Conservation (phyloP, 2,888 invertebrate species). For the Cosmopolites sordidus region DNA sequence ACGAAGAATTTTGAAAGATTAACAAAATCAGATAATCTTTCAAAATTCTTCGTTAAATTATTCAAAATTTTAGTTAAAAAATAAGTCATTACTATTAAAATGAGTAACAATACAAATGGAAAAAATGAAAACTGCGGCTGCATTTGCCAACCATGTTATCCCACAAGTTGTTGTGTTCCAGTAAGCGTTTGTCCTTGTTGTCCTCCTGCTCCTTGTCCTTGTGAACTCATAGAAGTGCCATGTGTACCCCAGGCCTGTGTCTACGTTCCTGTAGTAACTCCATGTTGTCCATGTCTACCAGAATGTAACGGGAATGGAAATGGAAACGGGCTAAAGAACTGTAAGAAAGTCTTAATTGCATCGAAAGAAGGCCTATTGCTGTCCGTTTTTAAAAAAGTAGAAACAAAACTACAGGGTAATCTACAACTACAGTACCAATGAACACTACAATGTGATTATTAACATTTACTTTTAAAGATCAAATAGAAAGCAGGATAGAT, state of each 20-base stretch:
- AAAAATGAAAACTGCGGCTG: constrained; percentile 13
- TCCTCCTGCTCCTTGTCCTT: constrained; percentile 24
- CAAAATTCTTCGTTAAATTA: constrained; percentile 3
- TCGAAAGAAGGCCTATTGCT: too few relatives aligned
- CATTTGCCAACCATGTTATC: constrained; percentile 28
- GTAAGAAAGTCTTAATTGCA: too few relatives aligned
- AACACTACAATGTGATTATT: too few relatives aligned
- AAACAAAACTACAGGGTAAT: too few relatives aligned
- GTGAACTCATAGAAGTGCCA: constrained; percentile 20
- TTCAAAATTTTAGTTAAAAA: constrained; percentile 10
- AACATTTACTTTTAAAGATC: too few relatives aligned
- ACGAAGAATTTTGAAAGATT: too few relatives aligned
- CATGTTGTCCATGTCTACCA: constrained; percentile 24
- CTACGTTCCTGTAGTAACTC: constrained; percentile 29
- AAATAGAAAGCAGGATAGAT: too few relatives aligned
- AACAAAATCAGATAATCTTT: too few relatives aligned
- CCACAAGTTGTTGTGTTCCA: constrained; percentile 28
- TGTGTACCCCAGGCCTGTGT: constrained; percentile 29
- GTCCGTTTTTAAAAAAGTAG: too few relatives aligned
- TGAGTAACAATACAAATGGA: constrained; percentile 14
- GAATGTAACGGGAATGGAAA: constrained; percentile 7
- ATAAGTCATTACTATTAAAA: not conserved
- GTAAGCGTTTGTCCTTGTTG: constrained; percentile 28
- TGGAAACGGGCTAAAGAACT: too few relatives aligned
- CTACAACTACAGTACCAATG: too few relatives aligned